Base-by-base conservation (phyloP, 2,888 invertebrate species). In the Actias luna region DNA sequence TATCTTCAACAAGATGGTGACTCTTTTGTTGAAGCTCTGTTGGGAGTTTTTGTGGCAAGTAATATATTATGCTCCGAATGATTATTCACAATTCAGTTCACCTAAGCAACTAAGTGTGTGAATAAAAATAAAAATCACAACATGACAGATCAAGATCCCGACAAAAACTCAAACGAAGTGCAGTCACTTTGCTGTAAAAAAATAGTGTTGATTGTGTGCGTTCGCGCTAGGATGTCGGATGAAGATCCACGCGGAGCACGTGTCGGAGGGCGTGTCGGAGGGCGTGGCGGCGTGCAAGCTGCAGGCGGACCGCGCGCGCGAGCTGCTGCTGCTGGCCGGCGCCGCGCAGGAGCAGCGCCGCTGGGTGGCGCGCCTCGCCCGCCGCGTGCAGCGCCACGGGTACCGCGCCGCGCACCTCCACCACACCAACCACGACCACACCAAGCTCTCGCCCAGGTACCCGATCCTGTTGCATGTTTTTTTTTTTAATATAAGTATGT, bases 211-310 rank as follows among this genome's bases (percentile, higher is more conserved):
- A 39, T 3, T 18, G 22, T 46, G 1, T 46, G 46, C 4, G 10
- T 16, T 22, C 22, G 46, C 18, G 52, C 83, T n/a, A 97, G 98
- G 98, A 72, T 99, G 99, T 93, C 97, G 97, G 82, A 97, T 98
- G 86, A 99, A 99, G 94, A 97, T 99, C 81, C 99, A 99, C 92
- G 97, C 98, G 88, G 99, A 99, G 84, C 99, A 99, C 94, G 95
- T 98, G 85, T 96, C 97, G 77, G 94, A 94, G 73, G 93, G 93
- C 74, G 85, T n/a, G n/a, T n/a, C n/a, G n/a, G n/a, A 80, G 83
- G 97, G 97, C 85, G 95, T 99, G 82, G 97, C 98, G 69, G 98
- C 99, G 58, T 99, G 99, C 93, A 99, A 99, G 94, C 94, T 99
- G 71, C 98, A 98, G 89, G 98, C 97, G 78, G 99, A 99, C 94